Conservation (phyloP, 1,140 invertebrate genomes). For the Heterodera schachtii region DNA sequence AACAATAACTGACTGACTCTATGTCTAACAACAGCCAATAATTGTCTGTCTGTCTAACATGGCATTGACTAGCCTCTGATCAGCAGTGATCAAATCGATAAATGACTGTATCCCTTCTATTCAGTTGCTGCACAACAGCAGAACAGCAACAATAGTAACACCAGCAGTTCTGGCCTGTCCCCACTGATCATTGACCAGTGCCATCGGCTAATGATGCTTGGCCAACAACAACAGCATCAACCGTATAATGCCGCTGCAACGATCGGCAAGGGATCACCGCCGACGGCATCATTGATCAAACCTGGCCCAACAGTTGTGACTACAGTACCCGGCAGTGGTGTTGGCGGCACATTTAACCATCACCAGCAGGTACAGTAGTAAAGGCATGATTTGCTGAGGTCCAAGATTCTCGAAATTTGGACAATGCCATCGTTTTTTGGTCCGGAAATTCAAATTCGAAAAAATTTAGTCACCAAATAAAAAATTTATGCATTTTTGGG, state of each 20-base stretch:
- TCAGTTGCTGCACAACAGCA: slow-evolving; percentile 19
- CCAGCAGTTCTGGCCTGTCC: slow-evolving; percentile 3
- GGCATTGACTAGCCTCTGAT: too few species aligned
- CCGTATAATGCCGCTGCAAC: background rate
- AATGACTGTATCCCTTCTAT: background rate
- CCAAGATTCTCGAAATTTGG: background rate
- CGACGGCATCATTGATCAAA: background rate
- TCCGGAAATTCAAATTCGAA: too few species aligned
- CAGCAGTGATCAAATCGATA: background rate
- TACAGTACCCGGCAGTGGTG: too few species aligned
- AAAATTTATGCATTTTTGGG: too few species aligned
- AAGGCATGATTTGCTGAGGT: background rate
- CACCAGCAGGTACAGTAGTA: too few species aligned
- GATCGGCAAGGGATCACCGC: background rate
- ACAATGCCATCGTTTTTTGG: background rate
- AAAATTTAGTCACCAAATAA: too few species aligned
- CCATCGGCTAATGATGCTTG: slow-evolving; percentile 16
- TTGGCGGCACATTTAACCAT: background rate
- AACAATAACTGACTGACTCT: too few species aligned
- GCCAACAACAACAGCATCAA: slow-evolving; percentile 1
- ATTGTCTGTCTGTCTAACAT: too few species aligned
- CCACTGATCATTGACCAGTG: slow-evolving; percentile 22
- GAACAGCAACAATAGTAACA: slow-evolving; percentile 16
- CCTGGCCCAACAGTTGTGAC: background rate
- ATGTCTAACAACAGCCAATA: too few species aligned